Evolutionary conservation across 1,140 invertebrate genomes (phyloP).

Genomic region (Drosophila seguyi): DNA sequence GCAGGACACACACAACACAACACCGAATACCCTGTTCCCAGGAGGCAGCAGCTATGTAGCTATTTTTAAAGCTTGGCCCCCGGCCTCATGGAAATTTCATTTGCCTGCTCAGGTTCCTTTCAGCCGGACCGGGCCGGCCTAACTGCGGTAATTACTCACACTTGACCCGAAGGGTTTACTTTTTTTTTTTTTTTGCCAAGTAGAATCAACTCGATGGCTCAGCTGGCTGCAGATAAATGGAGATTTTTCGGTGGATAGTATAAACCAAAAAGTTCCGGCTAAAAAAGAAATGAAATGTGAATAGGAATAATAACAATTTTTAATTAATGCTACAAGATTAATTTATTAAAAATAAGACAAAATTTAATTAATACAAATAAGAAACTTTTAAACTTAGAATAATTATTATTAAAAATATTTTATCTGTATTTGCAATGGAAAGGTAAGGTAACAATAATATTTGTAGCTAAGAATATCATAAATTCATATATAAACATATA

Average conservation of each 20-base stretch:
- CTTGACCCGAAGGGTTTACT: slow-evolving; percentile 59
- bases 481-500: too few relatives aligned
- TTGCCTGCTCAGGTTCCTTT: slow-evolving; percentile 52
- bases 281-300: background rate
- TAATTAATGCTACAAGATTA: background rate
- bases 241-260: slow-evolving; percentile 18
- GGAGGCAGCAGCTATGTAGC: slow-evolving; percentile 25
- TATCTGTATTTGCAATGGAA: background rate
- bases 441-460: too few relatives aligned
- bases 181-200: background rate
- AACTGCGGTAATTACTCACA: slow-evolving; percentile 79
- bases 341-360: too few relatives aligned
- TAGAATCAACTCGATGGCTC: slow-evolving; percentile 32
- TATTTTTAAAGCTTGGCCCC: slow-evolving; percentile 64
- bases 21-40: slow-evolving; percentile 22
- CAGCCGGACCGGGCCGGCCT: slow-evolving; percentile 32
- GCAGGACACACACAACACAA: slow-evolving; percentile 26
- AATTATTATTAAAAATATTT: background rate
- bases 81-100: slow-evolving; percentile 58
- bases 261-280: background rate
- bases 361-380: too few relatives aligned
- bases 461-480: too few relatives aligned
- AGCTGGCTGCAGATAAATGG: slow-evolving; percentile 47
- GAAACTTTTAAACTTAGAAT: too few relatives aligned
- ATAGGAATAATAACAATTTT: background rate